Evolutionary conservation across 1,140 invertebrate species (phyloP).

Genomic region (Drosophila ficusphila): DNA sequence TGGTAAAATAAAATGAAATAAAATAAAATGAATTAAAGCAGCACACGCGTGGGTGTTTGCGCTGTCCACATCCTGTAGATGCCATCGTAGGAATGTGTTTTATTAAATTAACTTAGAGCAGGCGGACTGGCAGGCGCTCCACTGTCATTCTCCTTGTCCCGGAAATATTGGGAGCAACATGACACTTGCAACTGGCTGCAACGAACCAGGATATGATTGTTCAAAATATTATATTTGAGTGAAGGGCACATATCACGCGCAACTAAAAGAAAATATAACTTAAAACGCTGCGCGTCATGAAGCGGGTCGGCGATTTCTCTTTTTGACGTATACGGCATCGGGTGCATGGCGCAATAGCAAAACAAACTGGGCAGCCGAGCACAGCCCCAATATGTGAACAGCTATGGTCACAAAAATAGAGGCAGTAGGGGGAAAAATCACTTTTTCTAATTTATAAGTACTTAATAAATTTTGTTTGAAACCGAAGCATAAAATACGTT

Average conservation of each 20-base stretch:
- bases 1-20: conserved; percentile 17
- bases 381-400: conserved; percentile 18
- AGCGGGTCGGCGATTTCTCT: conserved; percentile 67
- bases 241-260: conserved; percentile 28
- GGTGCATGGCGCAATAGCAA: conserved; percentile 74
- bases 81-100: conserved; percentile 19
- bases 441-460: too few relatives aligned
- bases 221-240: conserved; percentile 22
- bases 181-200: conserved; percentile 1
- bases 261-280: conserved; percentile 53
- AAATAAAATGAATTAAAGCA: conserved; percentile 17
- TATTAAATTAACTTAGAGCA: conserved; percentile 14
- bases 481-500: too few relatives aligned
- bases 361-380: conserved; percentile 53
- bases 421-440: too few relatives aligned
- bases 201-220: conserved; percentile 24
- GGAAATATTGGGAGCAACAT: conserved; percentile 9
- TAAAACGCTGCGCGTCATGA: conserved; percentile 37
- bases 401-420: neutral
- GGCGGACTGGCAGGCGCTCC: neutral
- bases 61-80: conserved; percentile 6
- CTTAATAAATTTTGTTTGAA: too few relatives aligned
- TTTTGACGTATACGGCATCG: conserved; percentile 61
- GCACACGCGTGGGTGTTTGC: neutral
- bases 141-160: neutral